Evolutionary conservation across 2,888 invertebrate genomes (phyloP), one percentile per base, ranked within the genome.

Genomic region (Mythimna vitellina): DNA sequence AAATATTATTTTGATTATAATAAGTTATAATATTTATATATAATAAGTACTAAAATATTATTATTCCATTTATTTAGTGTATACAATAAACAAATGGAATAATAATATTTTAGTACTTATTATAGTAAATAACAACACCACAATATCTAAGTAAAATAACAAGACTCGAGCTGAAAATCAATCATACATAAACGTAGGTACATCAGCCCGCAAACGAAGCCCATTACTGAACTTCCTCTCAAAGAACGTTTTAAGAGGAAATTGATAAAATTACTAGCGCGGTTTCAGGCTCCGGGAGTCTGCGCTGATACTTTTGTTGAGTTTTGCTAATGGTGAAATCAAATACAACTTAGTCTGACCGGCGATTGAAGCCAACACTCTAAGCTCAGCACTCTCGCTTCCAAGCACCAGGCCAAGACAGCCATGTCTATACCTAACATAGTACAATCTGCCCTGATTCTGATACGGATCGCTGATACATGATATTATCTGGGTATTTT

Each of bases 401-500:
- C 10, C 49, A 9, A 29, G 7, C 49, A 20, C 22, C 6, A 4
- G 0, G n/a, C 7, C 20, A n/a, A 20, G 35, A 22, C 1, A 29
- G n/a, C 29, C n/a, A 22, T 25, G 14, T 14, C 22, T 17, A 17
- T 29, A 29, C 29, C 9, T 32, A 57, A 10, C 35, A 35, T 10
- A 10, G 17, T 57, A 57, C 57, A 57, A 57, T 49, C 42, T 56
- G 29, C 17, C 51, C 22, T 12, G 22, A 53, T 35, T 49, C 46
- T 29, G 61, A 66, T 57, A 68, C 46, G 10, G 10, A 53, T 53
- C 49, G 42, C 38, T 67, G 38, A 57, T 62, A 65, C 60, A 53
- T 6, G 12, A 42, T 73, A 53, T 73, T 25, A 74, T 72, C 72
- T 42, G 49, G 29, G 56, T 75, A 62, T 67, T 68, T 75, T 53